Conservation (phyloP, 1,140 invertebrate genomes). For the Caenorhabditis latens region DNA sequence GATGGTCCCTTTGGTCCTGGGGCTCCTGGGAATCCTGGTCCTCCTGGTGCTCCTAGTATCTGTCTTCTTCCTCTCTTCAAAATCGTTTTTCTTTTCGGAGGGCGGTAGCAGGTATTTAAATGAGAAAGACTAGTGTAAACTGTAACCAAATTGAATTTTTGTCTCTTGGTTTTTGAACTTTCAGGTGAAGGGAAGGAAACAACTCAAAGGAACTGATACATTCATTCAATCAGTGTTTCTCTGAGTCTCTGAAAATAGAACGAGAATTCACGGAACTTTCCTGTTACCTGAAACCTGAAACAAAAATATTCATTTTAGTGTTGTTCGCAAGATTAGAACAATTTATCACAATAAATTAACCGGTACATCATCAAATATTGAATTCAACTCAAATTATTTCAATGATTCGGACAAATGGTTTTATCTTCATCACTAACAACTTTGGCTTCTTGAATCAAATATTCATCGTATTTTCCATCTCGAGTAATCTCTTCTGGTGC, state of each 20-base stretch:
- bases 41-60: constrained; percentile 60
- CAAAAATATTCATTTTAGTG: neutral
- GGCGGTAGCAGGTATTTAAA: neutral
- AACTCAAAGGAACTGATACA: too few relatives aligned
- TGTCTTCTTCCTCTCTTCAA: neutral
- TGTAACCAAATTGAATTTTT: neutral
- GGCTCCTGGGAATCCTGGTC: constrained; percentile 56
- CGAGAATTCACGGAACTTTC: too few relatives aligned
- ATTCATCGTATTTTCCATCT: constrained; percentile 65
- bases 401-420: constrained; percentile 49
- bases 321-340: too few relatives aligned
- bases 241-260: too few relatives aligned
- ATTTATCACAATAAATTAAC: neutral
- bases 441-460: constrained; percentile 55
- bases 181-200: too few relatives aligned
- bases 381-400: neutral
- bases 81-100: neutral
- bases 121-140: neutral
- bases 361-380: neutral
- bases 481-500: constrained; percentile 66
- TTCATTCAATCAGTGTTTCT: too few relatives aligned
- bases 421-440: constrained; percentile 59
- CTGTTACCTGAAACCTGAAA: neutral
- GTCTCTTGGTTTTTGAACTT: neutral
- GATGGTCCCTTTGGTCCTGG: constrained; percentile 59